Conservation (phyloP, 2,113 vertebrate genomes). For the Thunnus maccoyii region DNA sequence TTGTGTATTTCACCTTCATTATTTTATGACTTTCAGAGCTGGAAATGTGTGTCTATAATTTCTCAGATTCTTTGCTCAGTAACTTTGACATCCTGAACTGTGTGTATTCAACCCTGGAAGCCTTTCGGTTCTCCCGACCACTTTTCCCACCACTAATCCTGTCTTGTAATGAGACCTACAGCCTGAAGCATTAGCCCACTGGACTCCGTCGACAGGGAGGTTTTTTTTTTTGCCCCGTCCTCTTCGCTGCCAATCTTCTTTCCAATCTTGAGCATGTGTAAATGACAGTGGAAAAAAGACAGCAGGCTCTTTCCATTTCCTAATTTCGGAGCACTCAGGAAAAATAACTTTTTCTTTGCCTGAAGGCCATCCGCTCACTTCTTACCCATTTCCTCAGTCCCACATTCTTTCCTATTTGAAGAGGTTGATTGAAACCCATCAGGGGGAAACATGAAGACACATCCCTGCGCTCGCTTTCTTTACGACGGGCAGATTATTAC, state of each 20-base stretch:
- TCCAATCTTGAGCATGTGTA: slow-evolving; percentile 59
- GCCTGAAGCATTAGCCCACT: slow-evolving; percentile 51
- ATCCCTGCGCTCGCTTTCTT: not conserved
- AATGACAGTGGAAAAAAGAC: slow-evolving; percentile 49
- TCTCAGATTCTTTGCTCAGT: not conserved
- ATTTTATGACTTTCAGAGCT: slow-evolving; percentile 4
- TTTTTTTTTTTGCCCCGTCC: not conserved
- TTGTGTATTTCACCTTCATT: too few species aligned
- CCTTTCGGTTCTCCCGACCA: slow-evolving; percentile 8
- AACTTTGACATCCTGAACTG: slow-evolving; percentile 2
- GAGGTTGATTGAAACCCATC: slow-evolving; percentile 46
- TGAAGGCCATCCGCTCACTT: slow-evolving; percentile 46
- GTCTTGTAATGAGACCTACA: slow-evolving; percentile 42
- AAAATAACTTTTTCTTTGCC: slow-evolving; percentile 32
- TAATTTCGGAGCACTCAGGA: slow-evolving; percentile 49
- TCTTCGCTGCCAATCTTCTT: slow-evolving; percentile 57
- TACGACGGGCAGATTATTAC: not conserved
- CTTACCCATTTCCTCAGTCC: slow-evolving; percentile 42
- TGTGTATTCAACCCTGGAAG: slow-evolving; percentile 14
- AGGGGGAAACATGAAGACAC: slow-evolving; percentile 14
- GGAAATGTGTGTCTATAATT: not conserved
- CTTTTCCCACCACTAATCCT: slow-evolving; percentile 47
- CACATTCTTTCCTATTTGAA: slow-evolving; percentile 58
- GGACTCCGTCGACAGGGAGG: not conserved
- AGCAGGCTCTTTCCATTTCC: slow-evolving; percentile 66